Base-by-base conservation (phyloP, 2,888 invertebrate genomes). In the Lissocephala sabroskyi region DNA sequence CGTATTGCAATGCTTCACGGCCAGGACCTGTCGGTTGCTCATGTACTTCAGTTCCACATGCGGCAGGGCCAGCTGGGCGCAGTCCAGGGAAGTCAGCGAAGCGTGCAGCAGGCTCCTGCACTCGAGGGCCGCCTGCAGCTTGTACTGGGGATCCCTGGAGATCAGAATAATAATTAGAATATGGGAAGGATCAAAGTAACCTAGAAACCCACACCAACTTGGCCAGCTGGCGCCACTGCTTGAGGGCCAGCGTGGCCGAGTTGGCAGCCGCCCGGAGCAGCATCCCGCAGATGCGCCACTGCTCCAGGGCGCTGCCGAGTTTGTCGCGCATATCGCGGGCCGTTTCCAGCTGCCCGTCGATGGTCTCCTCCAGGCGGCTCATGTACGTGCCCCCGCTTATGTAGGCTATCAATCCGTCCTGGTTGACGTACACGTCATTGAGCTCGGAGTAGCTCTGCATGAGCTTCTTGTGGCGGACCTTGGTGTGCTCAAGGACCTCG, bases 251-350 rank as follows among this genome's bases (percentile, higher is more conserved):
- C 3, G 80, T 70, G 1, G 83, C 67, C 3, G 82, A 80, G 52
- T 80, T 83, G 7, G 83, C 77, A 23, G 82, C 77, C 1, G 85
- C 78, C 16, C 79, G 67, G 1, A 85, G 47, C 2, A 85, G 52
- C 11, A 80, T 64, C 2, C 82, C 84, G 50, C 83, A 79, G n/a
- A 84, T 84, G 10, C 84, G 76, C 85, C 84, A 85, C 49, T 84
- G 84, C 37, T 85, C 84, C 42, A 84, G 49, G 1, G 83, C 79
- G 49, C 82, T 82, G 40, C 84, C 84, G 36, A 85, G 56, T 45
- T 83, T 84, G 52, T 85, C 84, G 3, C 85, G 79, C 9, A 82
- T 63, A 53, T 84, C 82, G 19, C 84, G 77, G 1, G 81, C 78
- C 14, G 68, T 60, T 45, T 85, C 84, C 37, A 85, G 45, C 53